These are phyloP conservation scores for Thalassophryne amazonica DNA, from an alignment of 2,797 vertebrate genomes.

Conservation along the genomic window DNA sequence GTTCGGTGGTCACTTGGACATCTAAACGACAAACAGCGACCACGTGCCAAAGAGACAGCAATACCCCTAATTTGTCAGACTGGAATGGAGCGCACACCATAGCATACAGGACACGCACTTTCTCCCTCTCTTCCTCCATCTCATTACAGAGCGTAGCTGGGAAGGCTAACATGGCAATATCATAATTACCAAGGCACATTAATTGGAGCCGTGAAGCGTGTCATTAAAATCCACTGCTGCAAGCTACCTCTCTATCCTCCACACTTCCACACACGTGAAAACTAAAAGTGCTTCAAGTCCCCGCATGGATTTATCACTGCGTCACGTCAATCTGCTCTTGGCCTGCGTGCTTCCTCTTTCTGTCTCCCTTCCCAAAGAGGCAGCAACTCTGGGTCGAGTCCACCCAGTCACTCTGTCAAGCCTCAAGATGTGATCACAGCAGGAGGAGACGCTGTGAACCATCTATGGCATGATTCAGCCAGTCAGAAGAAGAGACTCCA, in stretches of 20 bases:
- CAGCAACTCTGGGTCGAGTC: constrained; percentile 5
- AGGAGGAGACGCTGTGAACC: constrained; percentile 21
- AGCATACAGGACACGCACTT: background rate
- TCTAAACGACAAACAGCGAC: constrained; percentile 61
- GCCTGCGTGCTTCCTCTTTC: constrained; percentile 8
- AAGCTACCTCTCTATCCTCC: constrained; percentile 18
- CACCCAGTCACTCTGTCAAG: constrained; percentile 47
- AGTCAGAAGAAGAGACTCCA: constrained; percentile 26
- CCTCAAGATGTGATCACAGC: constrained; percentile 46
- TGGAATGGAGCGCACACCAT: constrained; percentile 25
- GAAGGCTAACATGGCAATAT: constrained; percentile 42
- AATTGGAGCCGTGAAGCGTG: constrained; percentile 46
- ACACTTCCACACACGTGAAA: constrained; percentile 21
- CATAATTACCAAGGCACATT: constrained; percentile 55
- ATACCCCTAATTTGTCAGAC: constrained; percentile 50
- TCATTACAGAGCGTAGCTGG: constrained; percentile 25
- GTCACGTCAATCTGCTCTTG: background rate
- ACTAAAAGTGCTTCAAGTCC: constrained; percentile 13
- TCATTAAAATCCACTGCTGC: constrained; percentile 49
- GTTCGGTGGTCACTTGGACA: constrained; percentile 57
- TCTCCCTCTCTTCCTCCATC: constrained; percentile 3
- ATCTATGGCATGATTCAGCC: constrained; percentile 43
- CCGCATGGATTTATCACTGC: constrained; percentile 26
- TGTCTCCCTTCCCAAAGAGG: constrained; percentile 8
- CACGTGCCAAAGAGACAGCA: constrained; percentile 47